Conservation (phyloP, 2,113 vertebrate genomes). For the Triplophysa rosa region DNA sequence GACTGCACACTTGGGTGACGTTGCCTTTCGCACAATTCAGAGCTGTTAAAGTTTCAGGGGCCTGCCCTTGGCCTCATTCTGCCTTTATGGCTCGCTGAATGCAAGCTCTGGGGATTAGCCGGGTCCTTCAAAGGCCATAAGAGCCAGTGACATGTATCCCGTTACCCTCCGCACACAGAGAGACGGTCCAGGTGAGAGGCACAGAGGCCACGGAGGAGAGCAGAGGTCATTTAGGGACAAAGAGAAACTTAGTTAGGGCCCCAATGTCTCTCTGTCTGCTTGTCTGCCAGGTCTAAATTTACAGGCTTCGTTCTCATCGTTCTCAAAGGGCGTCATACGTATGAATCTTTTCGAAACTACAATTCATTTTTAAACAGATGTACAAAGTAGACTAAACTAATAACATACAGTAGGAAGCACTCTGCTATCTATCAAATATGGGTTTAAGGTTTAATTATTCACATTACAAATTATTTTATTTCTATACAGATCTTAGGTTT, state of each 20-base stretch:
- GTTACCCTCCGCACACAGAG: conserved; percentile 70
- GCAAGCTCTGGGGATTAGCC: conserved; percentile 77
- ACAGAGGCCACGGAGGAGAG: conserved; percentile 74
- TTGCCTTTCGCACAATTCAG: conserved; percentile 73
- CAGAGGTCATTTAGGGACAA: conserved; percentile 80
- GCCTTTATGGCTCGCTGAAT: conserved; percentile 72
- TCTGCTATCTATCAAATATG: not conserved
- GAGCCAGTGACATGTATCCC: conserved; percentile 81
- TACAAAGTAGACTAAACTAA: not conserved
- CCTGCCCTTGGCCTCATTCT: conserved; percentile 66
- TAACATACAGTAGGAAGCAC: too few species aligned
- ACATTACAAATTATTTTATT: too few species aligned
- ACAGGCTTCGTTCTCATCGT: not conserved
- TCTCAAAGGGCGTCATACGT: not conserved
- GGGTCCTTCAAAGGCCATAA: conserved; percentile 81
- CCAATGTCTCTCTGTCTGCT: conserved; percentile 51
- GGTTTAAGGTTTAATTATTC: too few species aligned
- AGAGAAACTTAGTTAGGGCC: conserved; percentile 69
- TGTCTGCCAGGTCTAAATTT: conserved; percentile 12
- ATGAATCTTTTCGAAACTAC: not conserved
- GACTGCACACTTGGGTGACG: conserved; percentile 68
- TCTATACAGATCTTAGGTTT: too few species aligned
- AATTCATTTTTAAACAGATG: not conserved
- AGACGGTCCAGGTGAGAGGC: conserved; percentile 77
- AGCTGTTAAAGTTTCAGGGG: conserved; percentile 72